phyloP scores from a whole-genome alignment of 2,797 vertebrate genomes.

The Phrynocephalus forsythii region DNA sequence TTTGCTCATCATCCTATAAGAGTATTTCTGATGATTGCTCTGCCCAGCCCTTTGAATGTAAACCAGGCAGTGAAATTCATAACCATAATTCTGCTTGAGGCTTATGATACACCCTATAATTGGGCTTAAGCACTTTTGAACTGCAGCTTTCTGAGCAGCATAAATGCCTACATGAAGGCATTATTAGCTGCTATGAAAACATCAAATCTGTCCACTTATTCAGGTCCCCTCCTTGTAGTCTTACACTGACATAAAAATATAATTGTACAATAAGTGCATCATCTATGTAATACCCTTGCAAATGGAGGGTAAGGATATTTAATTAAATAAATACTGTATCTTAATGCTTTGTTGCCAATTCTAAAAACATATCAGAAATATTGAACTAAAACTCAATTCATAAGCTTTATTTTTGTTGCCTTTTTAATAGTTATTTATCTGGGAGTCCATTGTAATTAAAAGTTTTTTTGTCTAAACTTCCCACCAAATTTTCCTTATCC shows the following conservation, averaged over 20 bases:
- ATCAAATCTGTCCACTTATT: conserved; percentile 29
- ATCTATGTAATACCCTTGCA: conserved; percentile 23
- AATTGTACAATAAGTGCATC: conserved; percentile 29
- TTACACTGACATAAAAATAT: conserved; percentile 25
- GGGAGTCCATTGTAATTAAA: conserved; percentile 49
- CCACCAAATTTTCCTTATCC: conserved; percentile 62
- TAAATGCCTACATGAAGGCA: conserved; percentile 49
- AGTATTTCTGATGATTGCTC: conserved; percentile 45
- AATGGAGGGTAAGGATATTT: conserved; percentile 31
- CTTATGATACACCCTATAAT: conserved; percentile 36
- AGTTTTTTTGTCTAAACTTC: conserved; percentile 57
- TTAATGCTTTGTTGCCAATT: conserved; percentile 25
- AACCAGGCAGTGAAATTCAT: conserved; percentile 52
- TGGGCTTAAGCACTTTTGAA: conserved; percentile 41
- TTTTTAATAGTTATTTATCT: conserved; percentile 51
- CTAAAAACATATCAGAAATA: conserved; percentile 42
- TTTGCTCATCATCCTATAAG: conserved; percentile 39
- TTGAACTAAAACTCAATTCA: conserved; percentile 35
- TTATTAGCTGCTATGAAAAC: conserved; percentile 28
- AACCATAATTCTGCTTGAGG: conserved; percentile 44
- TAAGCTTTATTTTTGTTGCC: conserved; percentile 36
- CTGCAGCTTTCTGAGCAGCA: conserved; percentile 50
- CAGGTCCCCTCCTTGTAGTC: neutral
- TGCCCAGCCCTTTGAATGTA: conserved; percentile 6
- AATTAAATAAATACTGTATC: conserved; percentile 34